Conservation (phyloP, 2,888 invertebrate species). For the Drosophila phalerata region DNA sequence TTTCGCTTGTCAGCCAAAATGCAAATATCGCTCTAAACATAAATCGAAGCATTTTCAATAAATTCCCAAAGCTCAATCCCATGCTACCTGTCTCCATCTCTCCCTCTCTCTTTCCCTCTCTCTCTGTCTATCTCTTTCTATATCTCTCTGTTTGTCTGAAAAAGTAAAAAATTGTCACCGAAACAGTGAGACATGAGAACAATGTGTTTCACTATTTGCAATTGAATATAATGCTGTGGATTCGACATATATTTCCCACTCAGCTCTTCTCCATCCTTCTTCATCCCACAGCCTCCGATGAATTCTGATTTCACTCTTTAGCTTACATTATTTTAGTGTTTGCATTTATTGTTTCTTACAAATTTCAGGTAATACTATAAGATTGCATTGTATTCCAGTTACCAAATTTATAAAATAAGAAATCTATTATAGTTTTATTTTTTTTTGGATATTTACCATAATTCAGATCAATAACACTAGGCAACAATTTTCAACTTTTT, state of each 20-base stretch:
- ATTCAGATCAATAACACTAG: too few relatives aligned
- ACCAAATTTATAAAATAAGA: background rate
- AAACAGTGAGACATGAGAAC: constrained; percentile 65
- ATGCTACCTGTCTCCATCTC: background rate
- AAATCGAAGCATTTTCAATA: constrained; percentile 78
- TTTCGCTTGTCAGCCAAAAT: constrained; percentile 67
- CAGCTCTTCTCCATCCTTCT: background rate
- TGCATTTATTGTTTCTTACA: background rate
- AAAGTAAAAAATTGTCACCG: constrained; percentile 66
- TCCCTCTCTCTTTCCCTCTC: background rate
- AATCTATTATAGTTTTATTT: too few relatives aligned
- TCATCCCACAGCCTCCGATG: background rate
- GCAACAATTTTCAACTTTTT: too few relatives aligned
- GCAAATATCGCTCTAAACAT: constrained; percentile 76
- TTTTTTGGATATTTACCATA: too few relatives aligned
- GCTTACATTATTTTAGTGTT: background rate
- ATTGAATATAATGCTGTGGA: constrained; percentile 71
- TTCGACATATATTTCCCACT: constrained; percentile 43
- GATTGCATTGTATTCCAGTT: background rate
- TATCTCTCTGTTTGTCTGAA: constrained; percentile 11
- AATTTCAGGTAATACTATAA: background rate
- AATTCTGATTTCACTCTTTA: background rate
- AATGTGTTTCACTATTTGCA: constrained; percentile 72
- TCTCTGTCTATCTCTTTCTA: background rate
- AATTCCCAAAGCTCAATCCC: constrained; percentile 56